Evolutionary conservation across 2,113 vertebrate species (phyloP).

Genomic region (Natator depressus): DNA sequence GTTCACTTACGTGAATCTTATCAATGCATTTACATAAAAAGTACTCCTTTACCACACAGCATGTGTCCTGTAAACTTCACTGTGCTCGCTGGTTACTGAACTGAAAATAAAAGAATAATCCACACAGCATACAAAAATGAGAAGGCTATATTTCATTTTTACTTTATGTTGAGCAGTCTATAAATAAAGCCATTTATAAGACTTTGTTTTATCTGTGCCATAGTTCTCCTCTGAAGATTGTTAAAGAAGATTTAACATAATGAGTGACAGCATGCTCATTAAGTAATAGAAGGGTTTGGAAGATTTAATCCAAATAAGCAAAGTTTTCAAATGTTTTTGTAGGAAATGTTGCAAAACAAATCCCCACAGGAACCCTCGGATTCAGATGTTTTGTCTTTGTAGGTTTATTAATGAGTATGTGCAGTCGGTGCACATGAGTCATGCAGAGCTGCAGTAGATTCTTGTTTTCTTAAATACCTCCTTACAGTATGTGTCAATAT

Average conservation of each 20-base stretch:
- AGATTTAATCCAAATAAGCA: constrained; percentile 51
- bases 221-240: constrained; percentile 13
- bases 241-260: constrained; percentile 64
- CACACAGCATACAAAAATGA: neutral
- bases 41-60: neutral
- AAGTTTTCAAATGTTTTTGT: constrained; percentile 56
- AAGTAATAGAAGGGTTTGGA: constrained; percentile 32
- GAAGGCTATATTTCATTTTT: constrained; percentile 22
- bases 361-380: neutral
- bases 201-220: neutral
- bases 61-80: neutral
- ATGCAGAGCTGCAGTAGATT: constrained; percentile 49
- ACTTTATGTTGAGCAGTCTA: neutral
- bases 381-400: constrained; percentile 45
- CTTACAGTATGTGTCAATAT: constrained; percentile 55
- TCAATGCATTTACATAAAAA: constrained; percentile 6
- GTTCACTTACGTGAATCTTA: neutral
- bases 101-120: neutral
- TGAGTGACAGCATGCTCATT: constrained; percentile 39
- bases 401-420: constrained; percentile 64
- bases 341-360: constrained; percentile 39
- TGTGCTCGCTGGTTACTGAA: constrained; percentile 12
- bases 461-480: constrained; percentile 65
- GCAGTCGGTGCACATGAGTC: constrained; percentile 53
- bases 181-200: neutral